Conservation (phyloP, 2,113 vertebrate species). For the Apeltes quadracus region DNA sequence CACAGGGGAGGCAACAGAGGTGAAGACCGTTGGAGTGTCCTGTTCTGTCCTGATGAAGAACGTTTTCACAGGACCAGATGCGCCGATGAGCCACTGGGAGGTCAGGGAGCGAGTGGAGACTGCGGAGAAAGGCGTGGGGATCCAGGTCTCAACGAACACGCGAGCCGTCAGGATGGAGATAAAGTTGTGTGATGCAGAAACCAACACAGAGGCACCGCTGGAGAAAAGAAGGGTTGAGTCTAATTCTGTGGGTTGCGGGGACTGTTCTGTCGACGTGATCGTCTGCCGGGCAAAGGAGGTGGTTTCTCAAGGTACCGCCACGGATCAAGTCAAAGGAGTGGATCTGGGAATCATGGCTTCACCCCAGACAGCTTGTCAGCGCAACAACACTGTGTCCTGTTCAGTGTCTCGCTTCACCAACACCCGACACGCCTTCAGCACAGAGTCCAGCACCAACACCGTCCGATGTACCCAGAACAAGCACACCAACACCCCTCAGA, state of each 20-base stretch:
- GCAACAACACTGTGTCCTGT: conserved; percentile 82
- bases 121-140: conserved; percentile 77
- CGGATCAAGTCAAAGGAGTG: conserved; percentile 75
- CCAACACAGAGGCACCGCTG: conserved; percentile 80
- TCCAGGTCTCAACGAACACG: conserved; percentile 66
- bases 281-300: conserved; percentile 73
- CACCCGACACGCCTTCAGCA: conserved; percentile 73
- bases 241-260: conserved; percentile 85
- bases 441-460: conserved; percentile 86
- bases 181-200: conserved; percentile 75
- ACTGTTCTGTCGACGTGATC: conserved; percentile 81
- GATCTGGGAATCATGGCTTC: conserved; percentile 82
- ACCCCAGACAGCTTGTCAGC: conserved; percentile 81
- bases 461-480: conserved; percentile 82
- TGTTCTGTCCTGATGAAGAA: conserved; percentile 77
- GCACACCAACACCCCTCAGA: conserved; percentile 84
- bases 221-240: conserved; percentile 45
- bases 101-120: conserved; percentile 82
- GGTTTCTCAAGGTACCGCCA: conserved; percentile 77
- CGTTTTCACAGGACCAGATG: conserved; percentile 79
- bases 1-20: conserved; percentile 75
- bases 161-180: conserved; percentile 79
- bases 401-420: conserved; percentile 83
- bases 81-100: conserved; percentile 85
- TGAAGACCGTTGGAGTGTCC: conserved; percentile 78